These are phyloP conservation scores for Lamellibrachia luymesi DNA, from an alignment of 1,140 invertebrate genomes.

Conservation along the genomic window DNA sequence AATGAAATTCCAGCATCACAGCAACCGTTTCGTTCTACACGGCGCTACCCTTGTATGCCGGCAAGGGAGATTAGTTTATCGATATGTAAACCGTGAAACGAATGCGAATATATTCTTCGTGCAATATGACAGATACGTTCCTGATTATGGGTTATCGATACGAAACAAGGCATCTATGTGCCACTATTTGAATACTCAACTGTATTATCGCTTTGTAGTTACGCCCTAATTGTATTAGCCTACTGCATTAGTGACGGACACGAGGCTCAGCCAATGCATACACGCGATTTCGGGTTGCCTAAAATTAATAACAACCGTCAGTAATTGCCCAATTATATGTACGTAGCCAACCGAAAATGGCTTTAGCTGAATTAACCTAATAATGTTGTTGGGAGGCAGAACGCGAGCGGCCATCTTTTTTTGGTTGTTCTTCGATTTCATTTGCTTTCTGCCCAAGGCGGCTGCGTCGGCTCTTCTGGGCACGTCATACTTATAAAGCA, in stretches of 20 bases:
- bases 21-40: neutral
- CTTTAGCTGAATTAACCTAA: constrained; percentile 1
- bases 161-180: neutral
- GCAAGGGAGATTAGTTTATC: neutral
- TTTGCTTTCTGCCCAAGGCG: neutral
- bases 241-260: neutral
- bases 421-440: neutral
- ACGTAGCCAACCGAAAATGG: neutral
- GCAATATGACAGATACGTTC: neutral
- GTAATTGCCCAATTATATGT: constrained; percentile 1
- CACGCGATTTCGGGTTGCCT: neutral
- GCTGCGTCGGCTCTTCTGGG: neutral
- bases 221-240: neutral
- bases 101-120: neutral
- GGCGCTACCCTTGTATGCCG: neutral
- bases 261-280: neutral
- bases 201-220: constrained; percentile 1
- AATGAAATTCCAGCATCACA: neutral
- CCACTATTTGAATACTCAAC: neutral
- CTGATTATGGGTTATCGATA: constrained; percentile 5
- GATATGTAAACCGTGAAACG: neutral
- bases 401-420: neutral
- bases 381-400: neutral
- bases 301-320: neutral
- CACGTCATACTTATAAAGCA: neutral